Percentiles rank a stretch among this genome's conserved stretches.
These are phyloP conservation scores for Hydraecia micacea DNA, from an alignment of 2,888 invertebrate species.

Conservation along the genomic window DNA sequence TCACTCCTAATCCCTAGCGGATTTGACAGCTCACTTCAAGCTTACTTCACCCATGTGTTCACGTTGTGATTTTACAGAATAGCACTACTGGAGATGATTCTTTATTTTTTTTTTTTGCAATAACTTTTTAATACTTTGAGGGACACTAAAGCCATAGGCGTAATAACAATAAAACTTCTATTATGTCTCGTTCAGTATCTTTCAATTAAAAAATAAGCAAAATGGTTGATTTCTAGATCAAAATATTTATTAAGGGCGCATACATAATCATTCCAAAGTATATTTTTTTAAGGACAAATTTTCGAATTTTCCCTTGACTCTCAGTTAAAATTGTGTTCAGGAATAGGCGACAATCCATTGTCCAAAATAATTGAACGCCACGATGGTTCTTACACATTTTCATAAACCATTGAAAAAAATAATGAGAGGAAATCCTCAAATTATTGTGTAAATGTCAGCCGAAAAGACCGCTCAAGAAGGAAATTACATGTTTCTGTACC, in stretches of 20 bases:
- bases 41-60: no score
- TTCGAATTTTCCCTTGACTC: neutral
- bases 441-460: constrained; percentile 22
- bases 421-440: constrained; percentile 34
- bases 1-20: no score
- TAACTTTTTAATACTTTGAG: neutral
- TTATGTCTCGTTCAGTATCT: no score
- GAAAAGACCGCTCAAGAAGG: neutral
- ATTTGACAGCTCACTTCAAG: no score
- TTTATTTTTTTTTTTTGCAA: neutral
- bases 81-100: neutral
- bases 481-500: constrained; percentile 5
- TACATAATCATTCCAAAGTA: no score
- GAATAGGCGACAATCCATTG: neutral
- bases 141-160: no score
- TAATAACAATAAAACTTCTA: no score
- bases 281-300: neutral
- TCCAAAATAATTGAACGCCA: constrained; percentile 28
- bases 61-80: no score
- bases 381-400: constrained; percentile 30
- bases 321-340: neutral
- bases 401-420: constrained; percentile 20
- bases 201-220: no score
- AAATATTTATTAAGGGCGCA: no score
- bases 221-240: no score